Conservation (phyloP, 2,888 invertebrate genomes). For the Drosophila mulleri region DNA sequence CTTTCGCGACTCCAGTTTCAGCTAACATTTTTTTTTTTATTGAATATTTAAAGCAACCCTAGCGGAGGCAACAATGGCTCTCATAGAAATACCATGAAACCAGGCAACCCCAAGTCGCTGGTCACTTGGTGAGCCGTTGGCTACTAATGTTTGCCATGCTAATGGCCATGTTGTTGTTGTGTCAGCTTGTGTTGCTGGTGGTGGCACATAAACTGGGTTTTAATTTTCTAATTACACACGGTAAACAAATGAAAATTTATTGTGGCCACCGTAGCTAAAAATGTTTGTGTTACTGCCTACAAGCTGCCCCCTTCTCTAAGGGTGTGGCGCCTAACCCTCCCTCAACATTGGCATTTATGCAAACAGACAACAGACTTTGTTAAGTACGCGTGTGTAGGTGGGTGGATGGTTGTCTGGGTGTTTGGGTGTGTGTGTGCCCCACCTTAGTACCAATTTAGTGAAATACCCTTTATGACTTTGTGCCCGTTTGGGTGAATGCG, state of each 20-base stretch:
- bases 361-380: conserved; percentile 48
- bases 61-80: conserved; percentile 7
- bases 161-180: conserved; percentile 50
- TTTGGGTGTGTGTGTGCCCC: conserved; percentile 25
- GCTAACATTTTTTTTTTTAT: conserved; percentile 16
- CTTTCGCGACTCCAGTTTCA: neutral
- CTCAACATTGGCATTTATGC: conserved; percentile 55
- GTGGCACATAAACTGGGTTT: conserved; percentile 75
- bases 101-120: conserved; percentile 35
- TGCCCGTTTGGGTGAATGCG: conserved; percentile 25
- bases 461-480: conserved; percentile 49
- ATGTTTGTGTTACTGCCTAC: conserved; percentile 32
- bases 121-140: conserved; percentile 58
- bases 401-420: neutral
- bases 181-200: conserved; percentile 28
- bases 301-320: conserved; percentile 11
- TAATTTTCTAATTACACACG: conserved; percentile 81
- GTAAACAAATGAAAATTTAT: conserved; percentile 81
- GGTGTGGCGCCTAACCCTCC: conserved; percentile 31
- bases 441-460: conserved; percentile 52
- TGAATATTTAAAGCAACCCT: conserved; percentile 35
- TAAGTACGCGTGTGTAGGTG: conserved; percentile 6
- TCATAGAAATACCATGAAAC: conserved; percentile 24
- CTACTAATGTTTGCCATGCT: conserved; percentile 38
- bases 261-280: conserved; percentile 54